Percentiles rank a stretch among this genome's conserved stretches.
Conservation (phyloP, 2,113 vertebrate species). For the Antechinus flavipes region DNA sequence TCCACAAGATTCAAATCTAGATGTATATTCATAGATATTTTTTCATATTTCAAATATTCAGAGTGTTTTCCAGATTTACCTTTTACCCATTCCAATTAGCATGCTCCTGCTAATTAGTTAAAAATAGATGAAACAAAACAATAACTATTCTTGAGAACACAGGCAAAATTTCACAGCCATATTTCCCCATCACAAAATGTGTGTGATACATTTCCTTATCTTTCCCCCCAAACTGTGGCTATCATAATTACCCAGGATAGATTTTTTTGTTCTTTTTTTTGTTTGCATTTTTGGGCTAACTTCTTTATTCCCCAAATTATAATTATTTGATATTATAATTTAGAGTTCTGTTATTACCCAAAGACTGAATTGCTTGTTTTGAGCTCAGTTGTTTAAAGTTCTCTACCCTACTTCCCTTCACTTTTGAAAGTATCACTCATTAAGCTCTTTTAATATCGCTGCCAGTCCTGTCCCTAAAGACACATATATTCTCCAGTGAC, state of each 20-base stretch:
- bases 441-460: neutral
- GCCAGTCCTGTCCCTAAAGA: neutral
- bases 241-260: neutral
- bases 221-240: neutral
- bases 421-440: neutral
- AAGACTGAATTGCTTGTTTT: neutral
- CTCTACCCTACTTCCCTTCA: neutral
- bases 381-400: neutral
- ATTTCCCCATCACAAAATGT: neutral
- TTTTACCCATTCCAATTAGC: neutral
- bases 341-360: neutral
- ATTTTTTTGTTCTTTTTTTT: neutral
- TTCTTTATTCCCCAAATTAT: neutral
- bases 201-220: neutral
- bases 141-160: neutral
- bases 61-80: neutral
- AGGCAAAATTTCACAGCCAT: neutral
- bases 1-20: neutral
- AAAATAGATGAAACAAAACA: neutral
- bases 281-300: neutral
- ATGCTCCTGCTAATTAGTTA: neutral
- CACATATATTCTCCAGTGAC: neutral
- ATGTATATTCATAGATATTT: neutral
- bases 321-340: neutral
- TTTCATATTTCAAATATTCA: neutral